Conservation (phyloP, 1,140 invertebrate genomes). For the Drosophila persimilis region DNA sequence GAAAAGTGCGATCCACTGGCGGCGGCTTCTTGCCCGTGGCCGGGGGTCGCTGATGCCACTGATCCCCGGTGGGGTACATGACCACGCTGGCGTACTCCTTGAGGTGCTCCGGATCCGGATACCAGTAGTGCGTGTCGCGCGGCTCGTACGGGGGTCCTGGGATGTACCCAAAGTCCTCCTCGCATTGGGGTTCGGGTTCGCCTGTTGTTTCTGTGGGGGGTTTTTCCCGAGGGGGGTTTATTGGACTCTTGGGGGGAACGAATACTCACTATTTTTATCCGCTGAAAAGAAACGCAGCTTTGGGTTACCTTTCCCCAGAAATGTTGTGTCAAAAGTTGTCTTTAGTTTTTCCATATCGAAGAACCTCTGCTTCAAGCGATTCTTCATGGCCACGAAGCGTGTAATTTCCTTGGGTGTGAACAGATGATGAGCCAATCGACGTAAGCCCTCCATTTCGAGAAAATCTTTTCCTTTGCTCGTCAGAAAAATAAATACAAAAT, state of each 20-base stretch:
- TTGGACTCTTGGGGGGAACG: no score
- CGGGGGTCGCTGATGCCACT: conserved; percentile 75
- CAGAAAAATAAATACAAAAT: no score
- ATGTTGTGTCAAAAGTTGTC: conserved; percentile 10
- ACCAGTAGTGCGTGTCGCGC: conserved; percentile 53
- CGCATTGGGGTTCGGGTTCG: conserved; percentile 11
- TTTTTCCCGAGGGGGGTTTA: background rate
- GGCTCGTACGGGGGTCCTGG: conserved; percentile 35
- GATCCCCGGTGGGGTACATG: conserved; percentile 84
- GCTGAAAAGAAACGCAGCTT: conserved; percentile 36
- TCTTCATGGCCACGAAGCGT: conserved; percentile 51
- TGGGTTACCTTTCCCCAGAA: background rate
- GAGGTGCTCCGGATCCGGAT: conserved; percentile 84
- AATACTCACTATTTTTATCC: conserved; percentile 8
- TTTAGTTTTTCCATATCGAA: conserved; percentile 37
- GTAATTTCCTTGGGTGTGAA: conserved; percentile 60
- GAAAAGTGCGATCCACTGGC: conserved; percentile 84
- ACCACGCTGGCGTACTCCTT: conserved; percentile 85
- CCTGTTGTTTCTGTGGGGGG: background rate
- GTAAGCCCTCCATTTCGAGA: conserved; percentile 23
- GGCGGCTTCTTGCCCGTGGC: conserved; percentile 68
- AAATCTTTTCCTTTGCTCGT: background rate
- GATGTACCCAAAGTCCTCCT: conserved; percentile 11
- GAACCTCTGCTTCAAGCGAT: conserved; percentile 41
- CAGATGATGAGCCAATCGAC: conserved; percentile 46